Evolutionary conservation across 1,140 invertebrate genomes (phyloP).

Genomic region (Solen grandis): DNA sequence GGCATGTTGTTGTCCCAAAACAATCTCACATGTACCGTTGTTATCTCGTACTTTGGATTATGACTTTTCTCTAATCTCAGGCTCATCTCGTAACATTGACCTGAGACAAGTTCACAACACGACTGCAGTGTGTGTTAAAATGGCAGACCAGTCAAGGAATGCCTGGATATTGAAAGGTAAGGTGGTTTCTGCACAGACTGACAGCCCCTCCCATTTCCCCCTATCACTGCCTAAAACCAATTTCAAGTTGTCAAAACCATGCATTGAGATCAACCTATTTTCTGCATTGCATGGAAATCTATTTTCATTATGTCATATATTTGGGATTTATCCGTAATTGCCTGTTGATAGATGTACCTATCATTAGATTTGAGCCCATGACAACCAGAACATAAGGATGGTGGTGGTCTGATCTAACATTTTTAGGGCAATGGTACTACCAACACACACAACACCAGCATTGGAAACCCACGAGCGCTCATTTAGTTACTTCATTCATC

Average conservation of each 20-base stretch:
- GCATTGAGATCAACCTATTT: neutral
- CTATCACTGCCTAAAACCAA: neutral
- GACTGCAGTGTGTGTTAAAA: slow-evolving; percentile 25
- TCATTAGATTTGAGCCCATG: no score
- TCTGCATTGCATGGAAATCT: neutral
- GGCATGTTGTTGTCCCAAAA: slow-evolving; percentile 30
- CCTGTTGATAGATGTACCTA: neutral
- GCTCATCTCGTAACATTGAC: neutral
- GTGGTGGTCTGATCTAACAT: no score
- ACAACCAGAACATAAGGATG: no score
- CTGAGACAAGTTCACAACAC: neutral
- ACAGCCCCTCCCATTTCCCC: no score
- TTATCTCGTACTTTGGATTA: slow-evolving; percentile 38
- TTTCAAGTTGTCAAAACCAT: neutral
- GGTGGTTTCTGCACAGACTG: no score
- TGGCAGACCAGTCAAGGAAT: slow-evolving; percentile 74
- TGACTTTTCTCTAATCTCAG: neutral
- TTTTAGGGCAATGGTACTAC: no score
- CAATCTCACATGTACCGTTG: slow-evolving; percentile 8
- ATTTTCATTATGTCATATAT: neutral
- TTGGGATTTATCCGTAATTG: neutral
- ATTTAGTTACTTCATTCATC: no score
- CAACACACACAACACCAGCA: no score
- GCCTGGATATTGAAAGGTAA: slow-evolving; percentile 75
- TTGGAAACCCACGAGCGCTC: no score